These are phyloP conservation scores for Champsocephalus esox DNA, from an alignment of 2,797 vertebrate species.

Conservation along the genomic window DNA sequence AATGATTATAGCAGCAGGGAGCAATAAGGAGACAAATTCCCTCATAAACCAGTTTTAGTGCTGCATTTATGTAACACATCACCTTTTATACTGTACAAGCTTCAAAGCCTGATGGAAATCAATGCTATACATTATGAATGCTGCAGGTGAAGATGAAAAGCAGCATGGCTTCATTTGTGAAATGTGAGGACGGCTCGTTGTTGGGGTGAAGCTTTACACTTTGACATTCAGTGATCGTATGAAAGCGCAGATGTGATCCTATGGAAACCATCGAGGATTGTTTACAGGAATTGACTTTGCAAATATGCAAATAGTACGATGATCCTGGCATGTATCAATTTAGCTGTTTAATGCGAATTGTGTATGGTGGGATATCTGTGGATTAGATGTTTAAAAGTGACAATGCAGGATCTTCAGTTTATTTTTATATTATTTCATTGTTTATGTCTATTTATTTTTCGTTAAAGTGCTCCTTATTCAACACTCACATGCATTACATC, in stretches of 20 bases:
- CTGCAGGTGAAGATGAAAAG: conserved; percentile 51
- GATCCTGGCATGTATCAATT: neutral
- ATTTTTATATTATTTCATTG: no score
- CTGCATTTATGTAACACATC: conserved; percentile 48
- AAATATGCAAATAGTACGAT: neutral
- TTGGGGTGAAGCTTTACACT: conserved; percentile 15
- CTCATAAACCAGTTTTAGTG: conserved; percentile 26
- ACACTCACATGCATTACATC: no score
- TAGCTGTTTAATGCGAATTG: neutral
- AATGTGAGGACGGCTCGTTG: conserved; percentile 1
- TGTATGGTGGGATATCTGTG: neutral
- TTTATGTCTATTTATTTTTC: neutral
- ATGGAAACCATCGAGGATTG: neutral
- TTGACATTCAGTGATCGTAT: neutral
- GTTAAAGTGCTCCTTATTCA: neutral
- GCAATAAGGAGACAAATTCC: conserved; percentile 27
- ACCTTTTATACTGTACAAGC: conserved; percentile 49
- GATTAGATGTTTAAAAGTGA: neutral
- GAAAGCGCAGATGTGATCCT: neutral
- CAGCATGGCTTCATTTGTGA: neutral
- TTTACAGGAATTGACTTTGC: neutral
- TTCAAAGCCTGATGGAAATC: conserved; percentile 60
- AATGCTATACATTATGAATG: conserved; percentile 58
- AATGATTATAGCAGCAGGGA: conserved; percentile 26
- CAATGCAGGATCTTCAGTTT: no score